Conservation (phyloP, 2,888 invertebrate genomes). For the Microctonus hyperodae region DNA sequence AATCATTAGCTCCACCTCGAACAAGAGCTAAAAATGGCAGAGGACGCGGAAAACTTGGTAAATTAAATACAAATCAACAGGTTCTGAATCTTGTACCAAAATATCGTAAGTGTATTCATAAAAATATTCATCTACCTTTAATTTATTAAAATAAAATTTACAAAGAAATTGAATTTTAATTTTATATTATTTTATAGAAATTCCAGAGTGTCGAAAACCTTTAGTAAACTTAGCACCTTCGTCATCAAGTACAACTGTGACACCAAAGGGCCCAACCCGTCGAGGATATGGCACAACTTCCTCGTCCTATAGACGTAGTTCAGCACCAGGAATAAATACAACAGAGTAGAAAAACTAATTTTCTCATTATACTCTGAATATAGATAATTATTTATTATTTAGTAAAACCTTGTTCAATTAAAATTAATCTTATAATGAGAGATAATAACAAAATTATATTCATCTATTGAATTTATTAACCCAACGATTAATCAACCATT, state of each 20-base stretch:
- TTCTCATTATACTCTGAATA: neutral
- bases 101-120: slow-evolving; percentile 45
- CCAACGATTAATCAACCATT: neutral
- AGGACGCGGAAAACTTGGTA: slow-evolving; percentile 29
- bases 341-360: slow-evolving; percentile 21
- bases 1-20: slow-evolving; percentile 26
- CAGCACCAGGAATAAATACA: slow-evolving; percentile 15
- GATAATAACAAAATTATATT: too few species aligned
- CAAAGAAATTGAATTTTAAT: too few species aligned
- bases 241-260: slow-evolving; percentile 16
- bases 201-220: slow-evolving; percentile 26
- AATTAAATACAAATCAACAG: slow-evolving; percentile 25
- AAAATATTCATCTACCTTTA: too few species aligned
- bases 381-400: too few species aligned
- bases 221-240: slow-evolving; percentile 31
- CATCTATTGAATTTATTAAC: too few species aligned
- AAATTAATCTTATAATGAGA: too few species aligned
- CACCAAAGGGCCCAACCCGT: slow-evolving; percentile 19
- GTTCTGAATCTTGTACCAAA: slow-evolving; percentile 39
- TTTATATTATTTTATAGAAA: neutral
- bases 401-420: too few species aligned
- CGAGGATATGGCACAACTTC: slow-evolving; percentile 29
- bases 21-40: slow-evolving; percentile 22
- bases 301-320: slow-evolving; percentile 31
- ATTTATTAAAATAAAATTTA: too few species aligned